Conservation (phyloP, 2,797 vertebrate species). For the Uromys caudimaculatus region DNA sequence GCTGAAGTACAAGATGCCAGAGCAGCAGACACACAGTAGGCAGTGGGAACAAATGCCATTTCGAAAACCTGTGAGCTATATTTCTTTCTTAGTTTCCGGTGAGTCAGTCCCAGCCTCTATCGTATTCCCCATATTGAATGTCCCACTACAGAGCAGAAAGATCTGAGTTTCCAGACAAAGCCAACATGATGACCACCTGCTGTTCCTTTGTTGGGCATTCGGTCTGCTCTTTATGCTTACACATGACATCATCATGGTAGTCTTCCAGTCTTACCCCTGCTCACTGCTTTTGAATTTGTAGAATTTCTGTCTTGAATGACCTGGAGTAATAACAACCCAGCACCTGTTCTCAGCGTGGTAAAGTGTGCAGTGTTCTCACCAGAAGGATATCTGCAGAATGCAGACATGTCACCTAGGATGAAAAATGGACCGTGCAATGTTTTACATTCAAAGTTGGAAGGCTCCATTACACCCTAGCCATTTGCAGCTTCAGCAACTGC, state of each 20-base stretch:
- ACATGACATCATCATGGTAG: conserved; percentile 80
- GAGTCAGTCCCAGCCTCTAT: conserved; percentile 53
- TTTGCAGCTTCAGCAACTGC: conserved; percentile 56
- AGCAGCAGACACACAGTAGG: conserved; percentile 1
- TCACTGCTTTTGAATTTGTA: conserved; percentile 83
- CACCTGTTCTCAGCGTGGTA: conserved; percentile 81
- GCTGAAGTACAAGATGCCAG: conserved; percentile 46
- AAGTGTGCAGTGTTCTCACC: conserved; percentile 69
- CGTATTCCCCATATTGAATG: conserved; percentile 67
- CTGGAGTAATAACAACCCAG: conserved; percentile 75
- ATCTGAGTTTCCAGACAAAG: conserved; percentile 12
- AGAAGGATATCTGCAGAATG: conserved; percentile 76
- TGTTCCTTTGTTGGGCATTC: conserved; percentile 67
- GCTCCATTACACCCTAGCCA: conserved; percentile 64
- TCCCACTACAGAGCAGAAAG: conserved; percentile 3
- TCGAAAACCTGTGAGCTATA: conserved; percentile 15
- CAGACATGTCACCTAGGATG: conserved; percentile 59
- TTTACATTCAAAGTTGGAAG: conserved; percentile 58
- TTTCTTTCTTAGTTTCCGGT: conserved; percentile 61
- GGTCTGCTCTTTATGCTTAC: conserved; percentile 57
- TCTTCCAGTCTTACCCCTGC: conserved; percentile 61
- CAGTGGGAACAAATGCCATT: conserved; percentile 40
- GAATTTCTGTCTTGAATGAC: conserved; percentile 80
- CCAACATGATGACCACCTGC: conserved; percentile 71
- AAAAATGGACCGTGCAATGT: conserved; percentile 56